Evolutionary conservation across 1,140 invertebrate species (phyloP).

Genomic region (Drosophila ironensis): DNA sequence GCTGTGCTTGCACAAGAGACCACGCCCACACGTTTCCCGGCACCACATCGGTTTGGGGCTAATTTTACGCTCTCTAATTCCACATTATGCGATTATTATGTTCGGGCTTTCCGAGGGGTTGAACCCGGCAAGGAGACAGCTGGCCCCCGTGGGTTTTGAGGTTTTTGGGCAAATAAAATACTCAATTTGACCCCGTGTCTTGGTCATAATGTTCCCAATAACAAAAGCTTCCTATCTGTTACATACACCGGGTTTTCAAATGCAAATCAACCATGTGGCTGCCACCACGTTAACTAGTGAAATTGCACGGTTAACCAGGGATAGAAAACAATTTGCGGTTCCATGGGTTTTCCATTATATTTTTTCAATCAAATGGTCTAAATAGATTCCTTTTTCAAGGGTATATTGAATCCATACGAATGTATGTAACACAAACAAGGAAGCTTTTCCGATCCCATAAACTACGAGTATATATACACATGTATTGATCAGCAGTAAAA

Average conservation of each 20-base stretch:
- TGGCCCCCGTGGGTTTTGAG: conserved; percentile 2
- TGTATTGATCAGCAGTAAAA: no score
- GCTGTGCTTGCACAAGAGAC: conserved; percentile 33
- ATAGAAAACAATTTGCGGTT: no score
- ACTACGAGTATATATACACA: no score
- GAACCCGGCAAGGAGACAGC: not conserved
- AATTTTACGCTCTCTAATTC: conserved; percentile 74
- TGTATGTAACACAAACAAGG: no score
- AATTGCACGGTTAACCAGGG: not conserved
- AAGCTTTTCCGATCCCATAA: no score
- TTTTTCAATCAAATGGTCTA: not conserved
- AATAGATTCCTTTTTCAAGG: no score
- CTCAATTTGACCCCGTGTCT: not conserved
- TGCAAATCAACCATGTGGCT: conserved; percentile 14
- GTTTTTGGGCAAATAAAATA: conserved; percentile 29
- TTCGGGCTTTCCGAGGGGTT: conserved; percentile 20
- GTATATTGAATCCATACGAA: no score
- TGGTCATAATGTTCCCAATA: conserved; percentile 2
- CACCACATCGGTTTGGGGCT: conserved; percentile 32
- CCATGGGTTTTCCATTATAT: no score
- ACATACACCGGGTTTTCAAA: not conserved
- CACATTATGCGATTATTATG: conserved; percentile 56
- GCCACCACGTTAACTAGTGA: conserved; percentile 4
- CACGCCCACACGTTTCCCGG: not conserved
- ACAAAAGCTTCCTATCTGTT: not conserved